Conservation (phyloP, 2,113 vertebrate species). For the Seriola dumerili region DNA sequence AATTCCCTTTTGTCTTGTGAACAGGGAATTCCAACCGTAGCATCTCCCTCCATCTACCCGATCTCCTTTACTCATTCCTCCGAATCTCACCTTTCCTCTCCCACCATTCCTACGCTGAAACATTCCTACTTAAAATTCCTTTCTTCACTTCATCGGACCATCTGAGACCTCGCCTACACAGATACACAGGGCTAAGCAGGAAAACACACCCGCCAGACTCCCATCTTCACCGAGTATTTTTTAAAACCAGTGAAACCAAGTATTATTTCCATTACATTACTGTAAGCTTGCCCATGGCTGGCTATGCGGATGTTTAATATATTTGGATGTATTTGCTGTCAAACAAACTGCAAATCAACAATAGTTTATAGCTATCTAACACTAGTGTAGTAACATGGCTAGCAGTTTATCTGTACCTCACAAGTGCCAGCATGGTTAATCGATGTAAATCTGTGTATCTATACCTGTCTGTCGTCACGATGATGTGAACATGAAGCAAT, state of each 20-base stretch:
- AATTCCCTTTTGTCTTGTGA: conserved; percentile 76
- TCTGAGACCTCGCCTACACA: conserved; percentile 36
- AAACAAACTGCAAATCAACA: conserved; percentile 42
- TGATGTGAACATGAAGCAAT: conserved; percentile 41
- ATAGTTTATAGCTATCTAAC: conserved; percentile 43
- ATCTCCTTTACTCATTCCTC: conserved; percentile 37
- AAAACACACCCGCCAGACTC: conserved; percentile 13
- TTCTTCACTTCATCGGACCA: conserved; percentile 27
- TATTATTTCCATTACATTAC: conserved; percentile 22
- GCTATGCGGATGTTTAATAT: conserved; percentile 39
- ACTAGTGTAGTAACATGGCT: conserved; percentile 23
- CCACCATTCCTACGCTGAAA: conserved; percentile 10
- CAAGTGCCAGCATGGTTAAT: conserved; percentile 25
- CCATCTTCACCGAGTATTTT: conserved; percentile 24
- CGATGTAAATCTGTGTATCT: conserved; percentile 35
- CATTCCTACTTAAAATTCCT: conserved; percentile 30
- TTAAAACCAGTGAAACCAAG: conserved; percentile 1
- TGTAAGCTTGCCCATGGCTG: conserved; percentile 17
- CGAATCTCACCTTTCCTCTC: conserved; percentile 34
- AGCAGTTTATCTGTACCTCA: conserved; percentile 23
- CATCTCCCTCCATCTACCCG: conserved; percentile 44
- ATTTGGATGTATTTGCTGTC: conserved; percentile 64
- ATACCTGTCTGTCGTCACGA: conserved; percentile 7
- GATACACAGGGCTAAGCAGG: conserved; percentile 30
- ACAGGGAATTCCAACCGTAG: conserved; percentile 62